phyloP scores from a whole-genome alignment of 2,797 vertebrate species.

The Sebastes reedi region DNA sequence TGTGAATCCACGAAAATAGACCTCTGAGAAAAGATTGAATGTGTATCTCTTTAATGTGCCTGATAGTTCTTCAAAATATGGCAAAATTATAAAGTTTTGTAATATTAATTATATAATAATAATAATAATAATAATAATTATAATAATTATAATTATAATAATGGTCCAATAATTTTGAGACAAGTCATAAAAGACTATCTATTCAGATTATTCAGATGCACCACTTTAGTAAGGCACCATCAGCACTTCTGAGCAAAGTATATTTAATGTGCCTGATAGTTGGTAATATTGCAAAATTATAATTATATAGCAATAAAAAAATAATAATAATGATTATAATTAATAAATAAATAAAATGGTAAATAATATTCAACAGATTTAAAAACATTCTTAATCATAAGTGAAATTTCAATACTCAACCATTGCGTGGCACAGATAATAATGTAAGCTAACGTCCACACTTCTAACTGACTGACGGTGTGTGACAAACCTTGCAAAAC shows the following conservation, averaged over 20 bases:
- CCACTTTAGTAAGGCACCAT: not conserved
- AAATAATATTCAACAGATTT: no score
- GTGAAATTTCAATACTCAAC: no score
- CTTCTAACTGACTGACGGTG: not conserved
- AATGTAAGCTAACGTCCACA: not conserved
- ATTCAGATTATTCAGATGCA: not conserved
- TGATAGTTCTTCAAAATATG: not conserved
- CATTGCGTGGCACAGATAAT: rapidly evolving
- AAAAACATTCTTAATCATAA: no score
- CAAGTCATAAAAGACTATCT: not conserved
- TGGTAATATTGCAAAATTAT: not conserved
- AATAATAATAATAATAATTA: not conserved
- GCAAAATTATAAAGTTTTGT: not conserved
- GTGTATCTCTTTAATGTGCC: not conserved
- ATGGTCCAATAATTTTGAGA: no score
- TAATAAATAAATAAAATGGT: no score
- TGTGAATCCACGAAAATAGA: not conserved
- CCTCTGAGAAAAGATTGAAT: not conserved
- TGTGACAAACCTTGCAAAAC: not conserved
- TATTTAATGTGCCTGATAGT: not conserved
- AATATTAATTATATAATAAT: not conserved
- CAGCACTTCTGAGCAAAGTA: not conserved
- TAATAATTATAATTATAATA: not conserved
- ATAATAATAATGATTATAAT: not conserved
- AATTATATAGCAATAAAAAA: not conserved